Evolutionary conservation across 2,113 vertebrate species (phyloP).

Genomic region (Oncorhynchus kisutch): DNA sequence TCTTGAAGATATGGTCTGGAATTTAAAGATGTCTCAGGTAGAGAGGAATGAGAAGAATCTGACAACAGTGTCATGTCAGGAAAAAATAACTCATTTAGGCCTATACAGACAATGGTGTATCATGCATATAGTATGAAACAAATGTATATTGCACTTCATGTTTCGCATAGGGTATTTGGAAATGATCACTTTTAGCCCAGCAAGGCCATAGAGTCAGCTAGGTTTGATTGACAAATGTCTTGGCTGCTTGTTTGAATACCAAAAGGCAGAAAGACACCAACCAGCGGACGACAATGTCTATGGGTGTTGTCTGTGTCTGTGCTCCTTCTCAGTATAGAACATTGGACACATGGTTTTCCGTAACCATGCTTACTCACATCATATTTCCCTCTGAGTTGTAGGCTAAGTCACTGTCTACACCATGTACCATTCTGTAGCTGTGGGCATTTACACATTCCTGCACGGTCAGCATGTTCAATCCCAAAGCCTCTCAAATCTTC

Average conservation of each 20-base stretch:
- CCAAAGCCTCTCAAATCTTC: neutral
- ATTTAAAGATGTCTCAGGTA: neutral
- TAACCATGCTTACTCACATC: neutral
- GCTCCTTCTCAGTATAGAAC: neutral
- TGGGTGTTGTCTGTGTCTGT: neutral
- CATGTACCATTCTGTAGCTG: neutral
- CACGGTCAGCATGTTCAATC: neutral
- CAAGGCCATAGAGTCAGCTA: neutral
- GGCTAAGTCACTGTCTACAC: neutral
- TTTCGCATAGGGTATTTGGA: neutral
- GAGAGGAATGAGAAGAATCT: constrained; percentile 5
- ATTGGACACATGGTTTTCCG: neutral
- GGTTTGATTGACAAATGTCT: neutral
- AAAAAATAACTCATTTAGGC: neutral
- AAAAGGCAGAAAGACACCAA: no score
- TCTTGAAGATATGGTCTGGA: neutral
- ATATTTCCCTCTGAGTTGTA: neutral
- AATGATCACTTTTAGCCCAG: neutral
- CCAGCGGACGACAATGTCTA: no score
- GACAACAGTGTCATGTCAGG: neutral
- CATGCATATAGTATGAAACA: no score
- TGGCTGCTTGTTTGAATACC: neutral
- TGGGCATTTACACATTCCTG: neutral
- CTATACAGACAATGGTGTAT: no score
- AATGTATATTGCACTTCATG: no score